phyloP scores from a whole-genome alignment of 2,888 invertebrate species.

The Cosmia pyralina region DNA sequence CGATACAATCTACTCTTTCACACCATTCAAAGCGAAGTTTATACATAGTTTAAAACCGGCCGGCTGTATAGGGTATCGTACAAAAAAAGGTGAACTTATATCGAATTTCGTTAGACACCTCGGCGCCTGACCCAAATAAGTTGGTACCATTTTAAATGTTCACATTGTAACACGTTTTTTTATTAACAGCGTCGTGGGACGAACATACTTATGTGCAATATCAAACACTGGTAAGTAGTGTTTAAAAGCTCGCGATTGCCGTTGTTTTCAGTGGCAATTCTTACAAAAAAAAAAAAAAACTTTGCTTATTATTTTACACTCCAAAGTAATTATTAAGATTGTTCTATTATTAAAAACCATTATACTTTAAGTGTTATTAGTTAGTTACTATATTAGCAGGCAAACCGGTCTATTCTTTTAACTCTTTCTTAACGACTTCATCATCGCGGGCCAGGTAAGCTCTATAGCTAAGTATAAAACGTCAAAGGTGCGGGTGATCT shows the following conservation, averaged over 20 bases:
- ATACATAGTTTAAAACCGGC: constrained; percentile 41
- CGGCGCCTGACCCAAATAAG: constrained; percentile 75
- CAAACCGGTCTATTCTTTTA: constrained; percentile 68
- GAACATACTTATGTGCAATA: not conserved
- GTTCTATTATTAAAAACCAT: constrained; percentile 44
- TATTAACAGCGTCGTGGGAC: not conserved
- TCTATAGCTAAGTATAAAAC: constrained; percentile 79
- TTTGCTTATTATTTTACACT: not conserved
- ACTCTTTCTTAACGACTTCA: constrained; percentile 77
- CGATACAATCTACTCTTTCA: constrained; percentile 23
- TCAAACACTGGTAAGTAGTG: not conserved
- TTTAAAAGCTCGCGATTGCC: not conserved
- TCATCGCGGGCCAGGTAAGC: constrained; percentile 75
- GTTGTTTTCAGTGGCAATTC: not conserved
- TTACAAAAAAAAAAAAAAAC: not conserved
- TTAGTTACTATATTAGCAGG: constrained; percentile 45
- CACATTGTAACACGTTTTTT: constrained; percentile 20
- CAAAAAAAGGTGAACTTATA: constrained; percentile 58
- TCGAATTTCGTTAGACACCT: constrained; percentile 74
- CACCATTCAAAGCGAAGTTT: constrained; percentile 14
- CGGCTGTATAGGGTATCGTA: constrained; percentile 58
- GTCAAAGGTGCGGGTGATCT: constrained; percentile 78
- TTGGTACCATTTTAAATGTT: constrained; percentile 54
- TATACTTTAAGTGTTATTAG: constrained; percentile 49
- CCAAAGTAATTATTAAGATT: constrained; percentile 7